phyloP scores from a whole-genome alignment of 1,140 invertebrate genomes.

The Drosophila auraria region DNA sequence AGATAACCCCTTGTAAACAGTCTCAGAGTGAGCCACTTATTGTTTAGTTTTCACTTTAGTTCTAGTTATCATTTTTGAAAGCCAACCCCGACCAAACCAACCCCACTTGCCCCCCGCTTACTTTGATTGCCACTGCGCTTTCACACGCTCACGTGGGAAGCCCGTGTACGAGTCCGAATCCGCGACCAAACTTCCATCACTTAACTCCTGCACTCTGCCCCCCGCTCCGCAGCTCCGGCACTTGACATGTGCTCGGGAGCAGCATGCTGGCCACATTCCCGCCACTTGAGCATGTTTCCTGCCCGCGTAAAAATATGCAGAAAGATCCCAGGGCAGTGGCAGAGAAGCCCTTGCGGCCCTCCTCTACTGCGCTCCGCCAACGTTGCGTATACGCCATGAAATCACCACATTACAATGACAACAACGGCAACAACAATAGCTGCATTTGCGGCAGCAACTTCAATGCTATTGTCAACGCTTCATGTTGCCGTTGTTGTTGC shows the following conservation, averaged over 20 bases:
- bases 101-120: conserved; percentile 13
- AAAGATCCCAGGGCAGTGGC: conserved; percentile 31
- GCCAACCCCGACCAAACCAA: conserved; percentile 4
- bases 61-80: conserved; percentile 54
- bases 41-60: conserved; percentile 61
- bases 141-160: conserved; percentile 81
- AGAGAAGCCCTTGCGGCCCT: conserved; percentile 16
- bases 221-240: conserved; percentile 9
- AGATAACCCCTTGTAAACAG: conserved; percentile 13
- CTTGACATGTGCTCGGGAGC: conserved; percentile 64
- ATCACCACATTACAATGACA: conserved; percentile 67
- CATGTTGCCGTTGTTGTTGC: conserved; percentile 45
- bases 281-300: conserved; percentile 82
- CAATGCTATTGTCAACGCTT: conserved; percentile 83
- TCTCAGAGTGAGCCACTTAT: conserved; percentile 38
- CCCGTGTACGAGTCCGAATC: conserved; percentile 7
- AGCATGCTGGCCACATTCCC: conserved; percentile 64
- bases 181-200: conserved; percentile 45
- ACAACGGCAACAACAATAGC: conserved; percentile 46
- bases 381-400: conserved; percentile 80
- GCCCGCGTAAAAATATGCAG: conserved; percentile 56
- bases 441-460: conserved; percentile 56
- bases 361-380: background rate
- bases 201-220: conserved; percentile 50
- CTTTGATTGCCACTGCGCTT: conserved; percentile 42